Base-by-base conservation (phyloP, 2,888 invertebrate genomes). In the Cabera pusaria region DNA sequence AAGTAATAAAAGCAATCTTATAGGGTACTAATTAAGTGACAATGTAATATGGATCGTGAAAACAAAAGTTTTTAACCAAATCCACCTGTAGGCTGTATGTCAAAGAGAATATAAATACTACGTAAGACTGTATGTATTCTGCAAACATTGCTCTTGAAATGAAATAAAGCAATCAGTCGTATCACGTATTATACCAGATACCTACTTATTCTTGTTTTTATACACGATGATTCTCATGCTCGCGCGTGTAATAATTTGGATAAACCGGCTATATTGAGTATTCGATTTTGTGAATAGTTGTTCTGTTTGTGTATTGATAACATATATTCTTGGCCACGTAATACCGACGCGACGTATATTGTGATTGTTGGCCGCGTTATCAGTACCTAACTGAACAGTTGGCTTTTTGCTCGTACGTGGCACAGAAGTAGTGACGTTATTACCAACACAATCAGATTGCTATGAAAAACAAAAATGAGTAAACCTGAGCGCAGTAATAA, bases 371-470 rank as follows among this genome's bases (percentile, higher is more conserved):
- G 46, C 40, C 48, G 59, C 64, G 71, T 80, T 84, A 84, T 82
- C 80, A 76, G 56, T 49, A 56, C 55, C 64, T 57, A 61, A n/a
- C n/a, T n/a, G 4, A 14, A 14, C 66, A 67, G 69, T 74, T 66
- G 68, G 70, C n/a, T 68, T 58, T 59, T 68, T 49, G 59, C 51
- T 33, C 9, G 66, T 80, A 86, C 86, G 86, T 86, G 87, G 87
- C 85, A 64, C 61, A 81, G 85, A 84, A 82, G 84, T 82, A 63
- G 61, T 83, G 74, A 78, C 73, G 71, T 65, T 48, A 2, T 33
- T 23, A 11, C 28, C 20, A 22, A 10, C 6, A 9, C 12, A 9
- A 31, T 18, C 16, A 27, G 5, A 7, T 17, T 54, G 35, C 45
- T 38, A 44, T 47, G 37, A 48, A 31, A 48, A 44, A 25, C 22